These are phyloP conservation scores for Micromussa lordhowensis DNA, from an alignment of 92 coral and sea anemone genomes.

Conservation along the genomic window DNA sequence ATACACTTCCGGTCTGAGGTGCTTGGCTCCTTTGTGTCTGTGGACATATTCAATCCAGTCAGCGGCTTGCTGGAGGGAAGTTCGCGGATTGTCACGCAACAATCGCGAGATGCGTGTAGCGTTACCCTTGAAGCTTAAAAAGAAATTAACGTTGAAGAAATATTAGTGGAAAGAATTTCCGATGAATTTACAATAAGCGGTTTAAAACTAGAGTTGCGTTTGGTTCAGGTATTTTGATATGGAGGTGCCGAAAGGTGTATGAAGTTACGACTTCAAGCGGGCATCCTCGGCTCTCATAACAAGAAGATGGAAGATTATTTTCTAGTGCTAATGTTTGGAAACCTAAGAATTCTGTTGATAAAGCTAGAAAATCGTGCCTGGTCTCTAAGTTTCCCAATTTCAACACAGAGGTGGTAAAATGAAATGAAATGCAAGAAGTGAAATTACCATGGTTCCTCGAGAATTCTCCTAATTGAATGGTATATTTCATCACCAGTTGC, in stretches of 20 bases:
- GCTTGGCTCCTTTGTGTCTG: slow-evolving; percentile 60
- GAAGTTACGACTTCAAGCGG: not conserved
- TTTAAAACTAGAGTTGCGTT: too few relatives aligned
- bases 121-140: slow-evolving; percentile 8
- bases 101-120: slow-evolving; percentile 26
- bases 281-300: not conserved
- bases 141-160: not conserved
- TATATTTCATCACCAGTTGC: slow-evolving; percentile 53
- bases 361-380: too few relatives aligned
- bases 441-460: slow-evolving; percentile 58
- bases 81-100: slow-evolving; percentile 17
- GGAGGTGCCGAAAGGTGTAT: too few relatives aligned
- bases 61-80: slow-evolving; percentile 45
- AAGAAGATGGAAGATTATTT: not conserved
- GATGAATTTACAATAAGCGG: not conserved
- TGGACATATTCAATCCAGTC: slow-evolving; percentile 65
- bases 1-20: slow-evolving; percentile 34
- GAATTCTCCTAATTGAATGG: slow-evolving; percentile 38
- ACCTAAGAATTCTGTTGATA: too few relatives aligned
- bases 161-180: not conserved
- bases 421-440: too few relatives aligned
- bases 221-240: too few relatives aligned
- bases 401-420: too few relatives aligned
- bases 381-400: too few relatives aligned
- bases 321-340: too few relatives aligned